phyloP scores from a whole-genome alignment of 2,797 vertebrate species.

The Graptemys geographica region DNA sequence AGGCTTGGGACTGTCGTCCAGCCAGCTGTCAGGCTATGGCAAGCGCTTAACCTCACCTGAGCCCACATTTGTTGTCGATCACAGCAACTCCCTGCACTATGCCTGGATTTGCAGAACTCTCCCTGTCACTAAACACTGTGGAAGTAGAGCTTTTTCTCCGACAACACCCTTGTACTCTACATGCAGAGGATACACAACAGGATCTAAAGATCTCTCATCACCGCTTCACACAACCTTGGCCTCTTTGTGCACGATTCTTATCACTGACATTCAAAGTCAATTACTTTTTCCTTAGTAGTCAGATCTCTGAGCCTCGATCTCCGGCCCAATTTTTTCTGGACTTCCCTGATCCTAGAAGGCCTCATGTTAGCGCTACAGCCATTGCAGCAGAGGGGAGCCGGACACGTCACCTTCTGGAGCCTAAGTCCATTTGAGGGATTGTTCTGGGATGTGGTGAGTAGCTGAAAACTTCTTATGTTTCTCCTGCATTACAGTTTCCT shows the following conservation, averaged over 20 bases:
- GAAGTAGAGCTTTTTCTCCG: too few relatives aligned
- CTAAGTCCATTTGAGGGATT: not conserved
- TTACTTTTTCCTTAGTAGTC: not conserved
- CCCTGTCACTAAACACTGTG: not conserved
- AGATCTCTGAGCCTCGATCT: not conserved
- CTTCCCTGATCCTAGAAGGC: not conserved
- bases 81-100: rapidly evolving
- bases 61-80: not conserved
- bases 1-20: not conserved
- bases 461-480: not conserved
- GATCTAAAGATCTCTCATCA: not conserved
- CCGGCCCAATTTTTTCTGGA: not conserved
- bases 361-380: not conserved
- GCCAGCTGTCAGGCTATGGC: not conserved
- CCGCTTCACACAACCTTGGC: rapidly evolving
- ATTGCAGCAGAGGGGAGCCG: not conserved
- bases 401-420: rapidly evolving
- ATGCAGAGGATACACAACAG: not conserved
- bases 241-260: rapidly evolving
- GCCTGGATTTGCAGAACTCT: rapidly evolving
- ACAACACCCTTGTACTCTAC: not conserved
- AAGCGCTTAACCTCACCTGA: rapidly evolving
- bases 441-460: not conserved
- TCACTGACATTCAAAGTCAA: rapidly evolving
- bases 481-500: not conserved